phyloP scores from a whole-genome alignment of 2,113 vertebrate genomes.

The Oreochromis spilurus region DNA sequence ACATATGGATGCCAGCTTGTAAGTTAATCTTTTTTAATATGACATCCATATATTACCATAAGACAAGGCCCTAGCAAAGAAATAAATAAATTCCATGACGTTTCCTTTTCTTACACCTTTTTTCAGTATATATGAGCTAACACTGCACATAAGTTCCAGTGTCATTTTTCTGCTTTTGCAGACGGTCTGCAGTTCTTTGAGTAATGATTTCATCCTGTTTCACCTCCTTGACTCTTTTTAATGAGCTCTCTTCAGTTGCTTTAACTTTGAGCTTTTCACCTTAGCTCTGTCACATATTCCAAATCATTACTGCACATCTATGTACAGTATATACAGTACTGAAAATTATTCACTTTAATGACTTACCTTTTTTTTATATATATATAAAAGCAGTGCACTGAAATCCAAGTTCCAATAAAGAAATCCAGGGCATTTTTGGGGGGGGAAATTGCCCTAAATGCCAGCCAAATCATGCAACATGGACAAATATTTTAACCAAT shows the following conservation, averaged over 20 bases:
- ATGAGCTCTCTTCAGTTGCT: constrained; percentile 2
- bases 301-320: background rate
- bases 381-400: background rate
- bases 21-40: background rate
- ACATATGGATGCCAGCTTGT: constrained; percentile 6
- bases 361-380: background rate
- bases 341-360: background rate
- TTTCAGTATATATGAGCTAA: background rate
- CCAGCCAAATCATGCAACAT: constrained; percentile 2
- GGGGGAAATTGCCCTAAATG: background rate
- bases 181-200: background rate
- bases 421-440: background rate
- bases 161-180: background rate
- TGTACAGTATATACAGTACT: background rate
- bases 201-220: background rate
- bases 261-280: background rate
- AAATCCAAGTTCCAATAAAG: background rate
- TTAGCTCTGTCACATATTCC: background rate
- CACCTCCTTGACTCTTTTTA: background rate
- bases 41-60: background rate
- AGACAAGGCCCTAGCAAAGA: background rate
- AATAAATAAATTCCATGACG: background rate
- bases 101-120: background rate
- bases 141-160: background rate
- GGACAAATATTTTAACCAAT: constrained; percentile 18